Evolutionary conservation across 2,797 vertebrate genomes (phyloP), one percentile per base, ranked within the genome.

Genomic region (Fratercula arctica): DNA sequence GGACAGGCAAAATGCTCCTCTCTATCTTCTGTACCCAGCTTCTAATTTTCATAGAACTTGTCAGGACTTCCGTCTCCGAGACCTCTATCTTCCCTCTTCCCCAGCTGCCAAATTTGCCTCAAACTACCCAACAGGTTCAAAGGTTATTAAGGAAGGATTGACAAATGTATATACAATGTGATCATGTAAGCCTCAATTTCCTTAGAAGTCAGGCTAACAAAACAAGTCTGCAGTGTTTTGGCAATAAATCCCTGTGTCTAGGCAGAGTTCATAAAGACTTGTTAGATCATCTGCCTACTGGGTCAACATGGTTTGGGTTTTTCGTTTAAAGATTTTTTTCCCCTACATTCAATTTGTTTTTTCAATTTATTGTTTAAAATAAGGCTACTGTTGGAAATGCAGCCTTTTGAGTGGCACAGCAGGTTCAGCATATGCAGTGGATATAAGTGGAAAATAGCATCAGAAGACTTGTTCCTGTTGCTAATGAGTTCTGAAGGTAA

Each of bases 401-500:
- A 31, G 14, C 12, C 43, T 66, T 73, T 54, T 77, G 81, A 96
- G 54, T 60, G 68, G 56, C 76, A 83, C 95, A 93, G 86, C 78
- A 95, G 69, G 95, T 94, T 93, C 80, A 96, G 60, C 76, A 90
- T 70, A 59, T 75, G 90, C 66, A 94, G 70, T 35, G 28, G 74
- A n/a, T 93, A 77, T 69, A 92, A 91, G 50, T 93, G 69, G 79
- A 95, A 97, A 96, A 81, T 68, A 85, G 69, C 76, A 87, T 97
- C 85, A 85, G 87, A 95, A 93, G 82, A 88, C 76, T 97, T 87
- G 63, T 57, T 97, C 92, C 78, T 95, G 43, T 95, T 94, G 83
- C 69, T 95, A 93, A 86, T 94, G 93, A 96, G 88, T 79, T 94
- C 86, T 85, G 59, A 95, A 89, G 93, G 92, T 96, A 96, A 80